phyloP scores from a whole-genome alignment of 1,140 invertebrate species.

The Caenorhabditis latens region DNA sequence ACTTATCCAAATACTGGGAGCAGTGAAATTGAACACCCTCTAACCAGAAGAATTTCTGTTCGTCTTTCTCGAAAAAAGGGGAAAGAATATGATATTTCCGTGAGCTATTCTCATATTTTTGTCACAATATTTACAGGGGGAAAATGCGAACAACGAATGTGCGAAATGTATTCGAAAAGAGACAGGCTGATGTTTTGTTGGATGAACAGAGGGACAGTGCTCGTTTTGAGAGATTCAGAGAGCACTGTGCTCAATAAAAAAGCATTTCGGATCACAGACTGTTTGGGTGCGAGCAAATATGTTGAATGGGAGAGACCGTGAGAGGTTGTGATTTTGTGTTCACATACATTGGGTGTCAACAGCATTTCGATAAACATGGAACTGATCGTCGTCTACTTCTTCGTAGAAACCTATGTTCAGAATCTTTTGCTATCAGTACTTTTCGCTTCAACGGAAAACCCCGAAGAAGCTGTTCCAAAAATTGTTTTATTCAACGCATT shows the following conservation, averaged over 20 bases:
- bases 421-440: no score
- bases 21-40: not conserved
- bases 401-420: no score
- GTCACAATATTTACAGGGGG: not conserved
- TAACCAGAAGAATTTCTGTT: not conserved
- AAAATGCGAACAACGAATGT: not conserved
- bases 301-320: not conserved
- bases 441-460: no score
- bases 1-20: not conserved
- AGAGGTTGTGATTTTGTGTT: not conserved
- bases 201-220: not conserved
- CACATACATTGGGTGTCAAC: not conserved
- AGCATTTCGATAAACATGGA: not conserved
- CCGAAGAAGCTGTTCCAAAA: no score
- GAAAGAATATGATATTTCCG: slow-evolving; percentile 14
- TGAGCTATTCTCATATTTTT: not conserved
- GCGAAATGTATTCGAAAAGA: slow-evolving; percentile 20
- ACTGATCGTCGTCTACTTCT: no score
- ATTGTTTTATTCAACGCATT: no score
- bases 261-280: slow-evolving; percentile 19
- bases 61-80: not conserved
- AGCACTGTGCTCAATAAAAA: slow-evolving; percentile 29
- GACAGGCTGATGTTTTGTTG: not conserved
- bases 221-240: not conserved
- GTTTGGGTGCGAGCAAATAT: slow-evolving; percentile 14